These are phyloP conservation scores for Pseudorectes ferrugineus DNA, from an alignment of 2,113 vertebrate species.

Conservation along the genomic window DNA sequence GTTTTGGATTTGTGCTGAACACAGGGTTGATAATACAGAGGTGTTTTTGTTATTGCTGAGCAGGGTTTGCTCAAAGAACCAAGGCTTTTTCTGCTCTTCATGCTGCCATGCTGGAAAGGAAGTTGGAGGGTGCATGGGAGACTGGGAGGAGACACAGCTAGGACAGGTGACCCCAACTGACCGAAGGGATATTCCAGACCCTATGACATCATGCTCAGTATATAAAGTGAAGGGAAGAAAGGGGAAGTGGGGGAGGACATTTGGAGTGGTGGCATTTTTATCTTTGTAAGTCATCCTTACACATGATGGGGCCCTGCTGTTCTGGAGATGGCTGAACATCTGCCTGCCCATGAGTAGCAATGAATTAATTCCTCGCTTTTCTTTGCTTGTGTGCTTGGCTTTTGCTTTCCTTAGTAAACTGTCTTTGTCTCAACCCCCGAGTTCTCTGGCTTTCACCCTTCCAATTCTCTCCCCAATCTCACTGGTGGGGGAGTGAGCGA, in stretches of 20 bases:
- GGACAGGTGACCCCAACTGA: neutral
- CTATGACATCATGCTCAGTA: neutral
- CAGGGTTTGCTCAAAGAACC: neutral
- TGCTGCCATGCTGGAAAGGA: rapidly evolving
- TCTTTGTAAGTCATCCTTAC: rapidly evolving
- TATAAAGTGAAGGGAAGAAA: neutral
- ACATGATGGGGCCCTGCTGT: neutral
- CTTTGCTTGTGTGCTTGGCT: neutral
- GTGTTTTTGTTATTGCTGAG: neutral
- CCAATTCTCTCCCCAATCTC: neutral
- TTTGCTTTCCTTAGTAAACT: neutral
- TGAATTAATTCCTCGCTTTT: neutral
- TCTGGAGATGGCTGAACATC: neutral
- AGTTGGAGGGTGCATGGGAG: neutral
- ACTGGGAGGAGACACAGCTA: rapidly evolving
- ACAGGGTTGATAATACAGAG: neutral
- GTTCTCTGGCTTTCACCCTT: neutral
- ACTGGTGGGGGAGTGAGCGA: rapidly evolving
- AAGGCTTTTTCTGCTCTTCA: neutral
- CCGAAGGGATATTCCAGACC: neutral
- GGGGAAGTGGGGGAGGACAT: neutral
- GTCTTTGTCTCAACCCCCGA: neutral
- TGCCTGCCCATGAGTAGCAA: neutral
- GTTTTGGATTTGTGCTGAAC: neutral
- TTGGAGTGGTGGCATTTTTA: neutral